A percentile compares a stretch with the other conserved stretches of the same genome.
Evolutionary conservation across 2,113 vertebrate species (phyloP).

Genomic region (Bombycilla garrulus): DNA sequence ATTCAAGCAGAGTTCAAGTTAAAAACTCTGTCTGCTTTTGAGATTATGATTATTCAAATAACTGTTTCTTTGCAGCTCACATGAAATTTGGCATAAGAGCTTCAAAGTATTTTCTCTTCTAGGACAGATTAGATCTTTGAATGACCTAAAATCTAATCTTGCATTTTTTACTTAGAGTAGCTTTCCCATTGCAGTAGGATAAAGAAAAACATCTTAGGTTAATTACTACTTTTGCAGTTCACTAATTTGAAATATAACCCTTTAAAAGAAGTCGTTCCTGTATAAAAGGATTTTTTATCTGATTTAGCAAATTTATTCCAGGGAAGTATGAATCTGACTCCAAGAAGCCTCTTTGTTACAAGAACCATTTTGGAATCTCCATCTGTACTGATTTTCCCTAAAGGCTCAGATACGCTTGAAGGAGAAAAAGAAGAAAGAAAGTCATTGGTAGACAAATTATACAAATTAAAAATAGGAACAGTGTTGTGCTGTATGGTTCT

Average conservation of each 20-base stretch:
- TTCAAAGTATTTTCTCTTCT: constrained; percentile 24
- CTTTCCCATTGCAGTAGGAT: constrained; percentile 11
- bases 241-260: constrained; percentile 53
- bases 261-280: constrained; percentile 38
- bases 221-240: constrained; percentile 53
- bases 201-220: constrained; percentile 44
- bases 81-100: not conserved
- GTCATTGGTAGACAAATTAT: constrained; percentile 68
- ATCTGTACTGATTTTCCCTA: constrained; percentile 48
- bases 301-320: constrained; percentile 67
- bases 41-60: not conserved
- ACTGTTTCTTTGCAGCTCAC: not conserved
- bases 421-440: constrained; percentile 59
- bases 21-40: not conserved
- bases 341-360: constrained; percentile 65
- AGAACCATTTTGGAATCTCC: constrained; percentile 60
- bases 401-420: constrained; percentile 50
- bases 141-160: constrained; percentile 1
- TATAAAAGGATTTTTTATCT: constrained; percentile 53
- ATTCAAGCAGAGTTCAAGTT: not conserved
- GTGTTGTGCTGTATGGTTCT: constrained; percentile 57
- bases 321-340: constrained; percentile 57
- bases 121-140: not conserved
- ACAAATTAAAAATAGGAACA: constrained; percentile 74
- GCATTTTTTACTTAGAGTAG: not conserved